Evolutionary conservation across 2,113 vertebrate genomes (phyloP), one percentile per base, ranked within the genome.

Genomic region (Tachysurus vachellii): DNA sequence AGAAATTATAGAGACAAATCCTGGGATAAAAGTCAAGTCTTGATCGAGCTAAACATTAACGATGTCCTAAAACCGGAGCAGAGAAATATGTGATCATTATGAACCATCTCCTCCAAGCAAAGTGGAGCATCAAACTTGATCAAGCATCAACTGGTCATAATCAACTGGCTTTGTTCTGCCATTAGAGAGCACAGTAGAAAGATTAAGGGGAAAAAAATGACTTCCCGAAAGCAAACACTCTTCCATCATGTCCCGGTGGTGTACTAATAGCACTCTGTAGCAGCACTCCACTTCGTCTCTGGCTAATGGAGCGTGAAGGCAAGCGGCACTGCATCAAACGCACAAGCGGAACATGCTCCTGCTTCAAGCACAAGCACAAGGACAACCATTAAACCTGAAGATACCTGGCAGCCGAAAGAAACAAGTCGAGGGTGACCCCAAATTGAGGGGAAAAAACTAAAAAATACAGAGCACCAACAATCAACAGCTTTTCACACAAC

Each of bases 221-320:
- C 28, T 53, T 77, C 23, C 70, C 13, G 23, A 76, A 54, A 47
- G 42, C 79, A 82, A 73, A 73, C 79, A 61, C 7, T 59, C 56
- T 36, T 73, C 56, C 47, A 61, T 73, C 86, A 73, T 82, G 57
- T 76, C 57, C 42, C 70, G 5, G 70, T 57, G 80, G 79, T 80
- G 68, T 10, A 28, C 79, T 73, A 81, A 76, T 50, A 54, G 47
- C 28, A 62, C 57, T 64, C 44, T 5, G 85, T 82, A 59, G 88
- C 83, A 79, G 88, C 84, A n/a, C 88, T 87, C 91, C 89, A 91
- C 82, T 88, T 88, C 91, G 89, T 89, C 88, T 87, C 88, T 92
- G 89, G 90, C 88, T 94, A 94, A 94, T 94, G 93, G 93, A 87
- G 92, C 86, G 83, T 92, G 92, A 94, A 94, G 88, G 90, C 87